A percentile compares a stretch with the other conserved stretches of the same genome.
phyloP scores from a whole-genome alignment of 2,797 vertebrate genomes.

The Masticophis lateralis region DNA sequence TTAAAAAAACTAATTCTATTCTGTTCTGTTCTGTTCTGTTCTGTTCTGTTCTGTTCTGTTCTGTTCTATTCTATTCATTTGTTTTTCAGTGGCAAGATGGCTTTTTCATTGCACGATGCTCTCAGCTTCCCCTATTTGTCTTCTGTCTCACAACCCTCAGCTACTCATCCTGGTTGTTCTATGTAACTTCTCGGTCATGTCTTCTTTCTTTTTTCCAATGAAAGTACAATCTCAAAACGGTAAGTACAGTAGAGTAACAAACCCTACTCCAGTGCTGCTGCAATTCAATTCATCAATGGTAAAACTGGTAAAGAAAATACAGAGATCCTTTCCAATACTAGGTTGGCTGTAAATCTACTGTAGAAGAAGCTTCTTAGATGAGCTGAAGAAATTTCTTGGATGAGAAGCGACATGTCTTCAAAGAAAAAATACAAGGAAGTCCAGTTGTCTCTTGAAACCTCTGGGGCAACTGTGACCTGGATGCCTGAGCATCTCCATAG shows the following conservation, averaged over 20 bases:
- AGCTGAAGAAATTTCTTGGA: too few relatives aligned
- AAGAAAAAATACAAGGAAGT: too few relatives aligned
- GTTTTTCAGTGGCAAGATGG: not conserved
- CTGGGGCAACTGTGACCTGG: too few relatives aligned
- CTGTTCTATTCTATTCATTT: too few relatives aligned
- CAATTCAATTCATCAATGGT: not conserved
- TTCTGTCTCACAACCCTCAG: not conserved
- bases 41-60: too few relatives aligned
- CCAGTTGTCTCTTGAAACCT: too few relatives aligned
- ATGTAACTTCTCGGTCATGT: not conserved
- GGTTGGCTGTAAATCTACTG: not conserved
- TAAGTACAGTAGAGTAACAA: not conserved
- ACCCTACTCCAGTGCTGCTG: not conserved
- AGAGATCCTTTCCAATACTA: not conserved
- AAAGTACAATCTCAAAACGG: not conserved
- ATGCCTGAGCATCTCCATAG: too few relatives aligned
- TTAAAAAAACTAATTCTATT: too few relatives aligned
- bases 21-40: too few relatives aligned
- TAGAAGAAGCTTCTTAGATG: too few relatives aligned
- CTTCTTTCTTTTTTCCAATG: not conserved
- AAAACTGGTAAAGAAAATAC: not conserved
- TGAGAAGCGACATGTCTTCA: too few relatives aligned
- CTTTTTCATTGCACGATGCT: not conserved
- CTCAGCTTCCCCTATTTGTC: not conserved
- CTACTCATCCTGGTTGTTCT: not conserved